phyloP scores from a whole-genome alignment of 2,888 invertebrate genomes.

The Falcaria lacertinaria region DNA sequence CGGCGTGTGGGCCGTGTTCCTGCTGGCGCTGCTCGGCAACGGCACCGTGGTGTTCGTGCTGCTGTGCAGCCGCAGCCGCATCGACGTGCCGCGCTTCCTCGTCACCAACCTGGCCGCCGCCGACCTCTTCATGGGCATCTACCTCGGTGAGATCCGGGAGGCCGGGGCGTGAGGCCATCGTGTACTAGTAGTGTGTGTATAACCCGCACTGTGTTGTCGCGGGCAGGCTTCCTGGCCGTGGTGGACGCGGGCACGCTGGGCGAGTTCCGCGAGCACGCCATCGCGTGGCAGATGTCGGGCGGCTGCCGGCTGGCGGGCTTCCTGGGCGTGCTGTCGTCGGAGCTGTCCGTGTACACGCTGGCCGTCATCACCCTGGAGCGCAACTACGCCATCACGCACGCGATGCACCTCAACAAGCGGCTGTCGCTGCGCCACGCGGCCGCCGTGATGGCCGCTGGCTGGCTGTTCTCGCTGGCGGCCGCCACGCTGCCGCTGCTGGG shows the following conservation, averaged over 20 bases:
- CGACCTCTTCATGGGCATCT: slow-evolving; percentile 98
- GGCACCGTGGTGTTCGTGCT: slow-evolving; percentile 97
- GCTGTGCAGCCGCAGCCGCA: slow-evolving; percentile 93
- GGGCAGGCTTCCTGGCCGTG: slow-evolving; percentile 92
- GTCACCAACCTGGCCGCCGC: slow-evolving; percentile 98
- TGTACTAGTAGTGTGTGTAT: too few relatives aligned
- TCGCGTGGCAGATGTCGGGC: slow-evolving; percentile 97
- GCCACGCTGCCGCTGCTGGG: slow-evolving; percentile 94
- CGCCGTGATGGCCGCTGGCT: slow-evolving; percentile 95
- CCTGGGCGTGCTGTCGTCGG: slow-evolving; percentile 94
- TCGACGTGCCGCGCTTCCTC: slow-evolving; percentile 97
- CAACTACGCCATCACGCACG: slow-evolving; percentile 98
- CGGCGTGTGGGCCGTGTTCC: slow-evolving; percentile 98
- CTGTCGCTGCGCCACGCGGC: slow-evolving; percentile 94
- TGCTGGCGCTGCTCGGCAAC: slow-evolving; percentile 96
- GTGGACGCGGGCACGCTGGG: slow-evolving; percentile 97
- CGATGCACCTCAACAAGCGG: slow-evolving; percentile 96
- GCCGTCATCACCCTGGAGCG: slow-evolving; percentile 97
- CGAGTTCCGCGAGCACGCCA: slow-evolving; percentile 97
- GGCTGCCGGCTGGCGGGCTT: slow-evolving; percentile 97
- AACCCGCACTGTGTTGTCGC: not conserved
- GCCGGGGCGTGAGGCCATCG: too few relatives aligned
- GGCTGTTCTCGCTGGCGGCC: slow-evolving; percentile 93
- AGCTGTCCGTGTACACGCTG: slow-evolving; percentile 96
- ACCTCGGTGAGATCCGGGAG: slow-evolving; percentile 87